Conservation (phyloP, 2,113 vertebrate species). For the Heptranchias perlo region DNA sequence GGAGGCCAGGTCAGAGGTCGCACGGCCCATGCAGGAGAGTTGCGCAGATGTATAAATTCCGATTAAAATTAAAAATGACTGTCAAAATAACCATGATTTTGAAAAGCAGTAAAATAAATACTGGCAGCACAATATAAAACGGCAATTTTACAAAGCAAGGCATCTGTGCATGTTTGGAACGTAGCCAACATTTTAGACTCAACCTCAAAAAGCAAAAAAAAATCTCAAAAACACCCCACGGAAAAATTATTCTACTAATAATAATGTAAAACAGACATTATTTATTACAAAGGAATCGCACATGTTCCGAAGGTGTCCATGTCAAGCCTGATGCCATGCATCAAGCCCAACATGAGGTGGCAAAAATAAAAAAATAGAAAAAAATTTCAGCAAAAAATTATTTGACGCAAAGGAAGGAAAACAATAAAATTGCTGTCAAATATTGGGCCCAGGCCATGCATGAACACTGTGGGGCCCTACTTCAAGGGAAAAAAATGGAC, state of each 20-base stretch:
- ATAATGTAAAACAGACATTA: not conserved
- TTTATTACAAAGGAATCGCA: not conserved
- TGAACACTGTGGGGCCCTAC: not conserved
- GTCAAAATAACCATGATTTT: not conserved
- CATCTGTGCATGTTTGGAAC: not conserved
- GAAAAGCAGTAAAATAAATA: not conserved
- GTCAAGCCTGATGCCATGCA: not conserved
- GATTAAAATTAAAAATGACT: not conserved
- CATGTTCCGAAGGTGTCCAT: not conserved
- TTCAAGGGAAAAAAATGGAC: not conserved
- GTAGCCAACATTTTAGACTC: not conserved
- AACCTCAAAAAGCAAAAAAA: not conserved
- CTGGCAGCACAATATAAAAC: not conserved
- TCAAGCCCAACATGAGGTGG: not conserved
- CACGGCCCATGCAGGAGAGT: not conserved
- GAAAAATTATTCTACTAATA: not conserved
- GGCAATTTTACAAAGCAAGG: conserved; percentile 3
- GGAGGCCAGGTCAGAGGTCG: not conserved
- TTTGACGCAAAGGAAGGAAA: not conserved
- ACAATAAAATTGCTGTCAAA: conserved; percentile 25
- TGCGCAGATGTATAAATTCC: not conserved
- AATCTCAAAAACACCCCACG: not conserved
- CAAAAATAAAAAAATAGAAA: not conserved
- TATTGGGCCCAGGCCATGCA: not conserved
- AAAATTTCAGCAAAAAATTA: not conserved